Conservation (phyloP, 2,113 vertebrate genomes). For the Brachyhypopomus gauderio region DNA sequence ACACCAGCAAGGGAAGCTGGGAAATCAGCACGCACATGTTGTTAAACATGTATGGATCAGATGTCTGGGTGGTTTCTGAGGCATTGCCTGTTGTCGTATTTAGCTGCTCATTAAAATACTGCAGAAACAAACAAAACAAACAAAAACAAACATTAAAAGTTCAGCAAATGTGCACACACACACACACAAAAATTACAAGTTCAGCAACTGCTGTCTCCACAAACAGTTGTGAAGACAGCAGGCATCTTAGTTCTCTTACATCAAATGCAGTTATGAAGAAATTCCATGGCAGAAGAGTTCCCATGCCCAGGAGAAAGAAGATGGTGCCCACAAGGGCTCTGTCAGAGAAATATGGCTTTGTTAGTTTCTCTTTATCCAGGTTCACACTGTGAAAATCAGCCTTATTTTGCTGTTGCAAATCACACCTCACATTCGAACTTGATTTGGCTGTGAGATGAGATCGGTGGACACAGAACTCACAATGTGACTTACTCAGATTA, state of each 20-base stretch:
- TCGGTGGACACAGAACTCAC: too few relatives aligned
- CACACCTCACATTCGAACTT: too few relatives aligned
- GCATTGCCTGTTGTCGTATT: slow-evolving; percentile 8
- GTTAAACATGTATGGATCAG: slow-evolving; percentile 69
- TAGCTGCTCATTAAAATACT: slow-evolving; percentile 82
- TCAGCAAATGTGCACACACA: too few relatives aligned
- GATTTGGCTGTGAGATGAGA: too few relatives aligned
- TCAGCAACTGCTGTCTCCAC: background rate
- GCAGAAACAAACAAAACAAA: slow-evolving; percentile 18
- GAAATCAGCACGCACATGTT: slow-evolving; percentile 84
- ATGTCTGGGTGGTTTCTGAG: slow-evolving; percentile 10
- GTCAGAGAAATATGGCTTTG: background rate
- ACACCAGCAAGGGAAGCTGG: slow-evolving; percentile 82
- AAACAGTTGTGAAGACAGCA: background rate
- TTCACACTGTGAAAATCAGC: too few relatives aligned
- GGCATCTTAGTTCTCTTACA: slow-evolving; percentile 68
- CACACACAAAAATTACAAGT: background rate
- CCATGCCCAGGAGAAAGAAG: slow-evolving; percentile 87
- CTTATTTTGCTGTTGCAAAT: too few relatives aligned
- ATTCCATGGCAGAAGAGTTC: slow-evolving; percentile 90
- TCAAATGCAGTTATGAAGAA: slow-evolving; percentile 88
- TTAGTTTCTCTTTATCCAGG: too few relatives aligned
- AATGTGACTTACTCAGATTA: too few relatives aligned
- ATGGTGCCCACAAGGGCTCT: slow-evolving; percentile 78
- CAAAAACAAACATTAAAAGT: too few relatives aligned